phyloP scores from a whole-genome alignment of 1,140 invertebrate genomes.

The Chelonus insularis region DNA sequence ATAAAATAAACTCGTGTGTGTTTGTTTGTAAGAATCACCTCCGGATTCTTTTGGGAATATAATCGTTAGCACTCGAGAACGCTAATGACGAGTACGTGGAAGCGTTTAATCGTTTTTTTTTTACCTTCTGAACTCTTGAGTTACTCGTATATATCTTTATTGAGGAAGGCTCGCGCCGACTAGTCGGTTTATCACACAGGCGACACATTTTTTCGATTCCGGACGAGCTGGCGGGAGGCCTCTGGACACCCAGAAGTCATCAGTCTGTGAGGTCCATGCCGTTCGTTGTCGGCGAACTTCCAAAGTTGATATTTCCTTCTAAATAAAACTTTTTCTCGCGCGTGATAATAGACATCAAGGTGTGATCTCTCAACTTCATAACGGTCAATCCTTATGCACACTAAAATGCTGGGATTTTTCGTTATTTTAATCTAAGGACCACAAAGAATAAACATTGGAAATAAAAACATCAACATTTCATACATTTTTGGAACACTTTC shows the following conservation, averaged over 20 bases:
- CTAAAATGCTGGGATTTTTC: no score
- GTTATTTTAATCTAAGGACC: no score
- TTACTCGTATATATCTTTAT: slow-evolving; percentile 26
- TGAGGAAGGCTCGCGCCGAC: slow-evolving; percentile 23
- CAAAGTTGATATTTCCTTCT: slow-evolving; percentile 4
- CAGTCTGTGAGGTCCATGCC: slow-evolving; percentile 16
- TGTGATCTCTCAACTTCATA: no score
- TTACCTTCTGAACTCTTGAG: background rate
- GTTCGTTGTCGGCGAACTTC: slow-evolving; percentile 3
- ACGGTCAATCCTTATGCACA: no score
- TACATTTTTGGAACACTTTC: no score
- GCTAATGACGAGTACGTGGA: slow-evolving; percentile 27
- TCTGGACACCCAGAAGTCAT: slow-evolving; percentile 24
- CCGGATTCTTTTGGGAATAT: slow-evolving; percentile 13
- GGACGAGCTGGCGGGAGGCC: slow-evolving; percentile 2
- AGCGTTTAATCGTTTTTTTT: slow-evolving; percentile 21
- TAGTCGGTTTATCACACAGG: slow-evolving; percentile 9
- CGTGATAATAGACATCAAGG: no score
- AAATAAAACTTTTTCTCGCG: background rate
- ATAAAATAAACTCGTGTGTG: background rate
- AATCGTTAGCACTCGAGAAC: slow-evolving; percentile 20
- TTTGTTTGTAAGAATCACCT: slow-evolving; percentile 4
- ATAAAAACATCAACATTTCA: no score
- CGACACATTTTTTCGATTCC: slow-evolving; percentile 28
- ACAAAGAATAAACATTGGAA: no score